Evolutionary conservation across 2,113 vertebrate genomes (phyloP).

Genomic region (Egretta garzetta): DNA sequence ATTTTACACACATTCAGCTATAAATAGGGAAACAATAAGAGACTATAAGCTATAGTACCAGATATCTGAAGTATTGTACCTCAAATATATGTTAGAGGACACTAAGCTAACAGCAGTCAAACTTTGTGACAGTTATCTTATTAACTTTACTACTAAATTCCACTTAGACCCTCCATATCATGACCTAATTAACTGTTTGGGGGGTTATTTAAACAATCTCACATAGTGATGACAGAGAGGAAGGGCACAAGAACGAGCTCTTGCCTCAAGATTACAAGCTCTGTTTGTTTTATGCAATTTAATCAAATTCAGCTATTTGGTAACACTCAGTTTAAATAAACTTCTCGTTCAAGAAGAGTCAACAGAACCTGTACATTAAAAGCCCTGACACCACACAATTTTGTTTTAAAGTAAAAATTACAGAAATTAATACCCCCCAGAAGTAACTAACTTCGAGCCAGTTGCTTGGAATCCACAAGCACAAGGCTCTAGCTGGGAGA

Average conservation of each 20-base stretch:
- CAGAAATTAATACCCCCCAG: not conserved
- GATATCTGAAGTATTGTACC: not conserved
- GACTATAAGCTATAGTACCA: not conserved
- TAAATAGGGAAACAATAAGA: not conserved
- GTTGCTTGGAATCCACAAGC: not conserved
- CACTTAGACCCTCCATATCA: not conserved
- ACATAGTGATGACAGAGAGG: not conserved
- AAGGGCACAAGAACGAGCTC: conserved; percentile 12
- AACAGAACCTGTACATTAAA: not conserved
- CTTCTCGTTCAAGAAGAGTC: not conserved
- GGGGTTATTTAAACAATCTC: conserved; percentile 38
- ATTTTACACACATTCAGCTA: not conserved
- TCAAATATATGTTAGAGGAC: not conserved
- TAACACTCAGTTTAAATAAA: conserved; percentile 45
- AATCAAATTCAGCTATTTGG: conserved; percentile 48
- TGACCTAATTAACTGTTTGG: not conserved
- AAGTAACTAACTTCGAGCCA: not conserved
- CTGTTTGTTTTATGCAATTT: conserved; percentile 62
- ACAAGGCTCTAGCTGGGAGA: not conserved
- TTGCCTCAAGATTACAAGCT: conserved; percentile 13
- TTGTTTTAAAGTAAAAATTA: not conserved
- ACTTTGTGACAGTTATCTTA: not conserved
- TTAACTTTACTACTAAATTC: not conserved
- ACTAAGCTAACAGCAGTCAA: not conserved
- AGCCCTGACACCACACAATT: not conserved